phyloP scores from a whole-genome alignment of 2,888 invertebrate species.

The Pardosa pseudoannulata region DNA sequence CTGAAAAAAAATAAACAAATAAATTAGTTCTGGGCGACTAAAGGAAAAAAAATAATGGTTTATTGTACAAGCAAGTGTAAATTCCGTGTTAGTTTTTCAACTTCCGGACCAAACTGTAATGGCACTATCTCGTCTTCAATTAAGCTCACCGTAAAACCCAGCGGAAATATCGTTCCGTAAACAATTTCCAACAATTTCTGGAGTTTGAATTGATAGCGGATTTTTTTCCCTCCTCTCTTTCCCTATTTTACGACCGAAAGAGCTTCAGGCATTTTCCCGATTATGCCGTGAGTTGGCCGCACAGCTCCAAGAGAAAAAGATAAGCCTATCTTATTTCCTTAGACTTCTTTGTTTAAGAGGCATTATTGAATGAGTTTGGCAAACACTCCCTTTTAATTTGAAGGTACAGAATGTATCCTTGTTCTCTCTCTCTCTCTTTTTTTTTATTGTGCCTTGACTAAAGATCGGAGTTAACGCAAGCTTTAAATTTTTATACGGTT shows the following conservation, averaged over 20 bases:
- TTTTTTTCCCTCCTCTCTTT: neutral
- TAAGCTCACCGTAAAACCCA: conserved; percentile 3
- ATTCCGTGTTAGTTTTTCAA: neutral
- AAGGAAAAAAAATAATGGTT: neutral
- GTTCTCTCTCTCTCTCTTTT: no score
- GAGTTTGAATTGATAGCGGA: neutral
- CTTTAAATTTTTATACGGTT: no score
- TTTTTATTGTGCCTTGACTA: no score
- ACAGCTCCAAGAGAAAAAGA: neutral
- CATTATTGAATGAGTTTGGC: neutral
- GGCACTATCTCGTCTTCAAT: neutral
- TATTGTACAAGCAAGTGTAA: neutral
- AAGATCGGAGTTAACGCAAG: no score
- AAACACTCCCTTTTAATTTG: neutral
- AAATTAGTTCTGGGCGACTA: neutral
- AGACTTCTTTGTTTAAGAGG: neutral
- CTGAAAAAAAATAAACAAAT: neutral
- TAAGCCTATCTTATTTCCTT: neutral
- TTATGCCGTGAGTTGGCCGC: neutral
- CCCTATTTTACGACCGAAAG: neutral
- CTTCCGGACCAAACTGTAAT: conserved; percentile 4
- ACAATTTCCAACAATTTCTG: conserved; percentile 5
- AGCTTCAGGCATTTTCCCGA: neutral
- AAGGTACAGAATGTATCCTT: no score
- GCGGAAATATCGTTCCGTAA: conserved; percentile 4